Conservation (phyloP, 2,113 vertebrate genomes). For the Dasyornis broadbenti region DNA sequence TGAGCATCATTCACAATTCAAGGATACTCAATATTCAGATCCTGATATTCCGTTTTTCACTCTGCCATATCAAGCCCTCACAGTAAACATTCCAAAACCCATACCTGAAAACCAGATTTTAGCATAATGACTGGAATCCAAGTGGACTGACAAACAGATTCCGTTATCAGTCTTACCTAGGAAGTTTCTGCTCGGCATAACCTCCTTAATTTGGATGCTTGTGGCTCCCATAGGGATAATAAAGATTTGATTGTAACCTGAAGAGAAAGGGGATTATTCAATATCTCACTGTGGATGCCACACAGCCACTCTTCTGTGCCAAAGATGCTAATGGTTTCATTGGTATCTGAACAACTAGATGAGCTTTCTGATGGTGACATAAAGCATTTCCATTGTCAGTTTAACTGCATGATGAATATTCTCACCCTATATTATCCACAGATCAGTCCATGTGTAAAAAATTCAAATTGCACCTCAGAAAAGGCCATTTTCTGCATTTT, state of each 20-base stretch:
- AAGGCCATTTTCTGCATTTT: neutral
- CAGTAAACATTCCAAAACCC: neutral
- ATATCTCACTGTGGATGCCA: neutral
- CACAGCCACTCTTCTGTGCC: neutral
- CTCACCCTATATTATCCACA: neutral
- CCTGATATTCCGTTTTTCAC: neutral
- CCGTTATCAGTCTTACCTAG: conserved; percentile 76
- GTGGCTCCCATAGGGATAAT: conserved; percentile 88
- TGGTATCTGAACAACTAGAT: neutral
- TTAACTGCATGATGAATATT: neutral
- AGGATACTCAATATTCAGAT: neutral
- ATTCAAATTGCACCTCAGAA: neutral
- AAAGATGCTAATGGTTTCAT: neutral
- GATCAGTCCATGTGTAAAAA: neutral
- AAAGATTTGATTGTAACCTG: conserved; percentile 96
- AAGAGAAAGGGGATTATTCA: neutral
- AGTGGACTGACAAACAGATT: neutral
- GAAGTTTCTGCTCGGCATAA: conserved; percentile 87
- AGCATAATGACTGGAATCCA: neutral
- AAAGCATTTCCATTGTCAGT: neutral
- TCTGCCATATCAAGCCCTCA: neutral
- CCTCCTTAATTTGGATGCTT: conserved; percentile 85
- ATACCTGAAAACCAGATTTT: neutral
- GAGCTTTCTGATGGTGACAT: neutral
- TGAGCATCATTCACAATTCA: neutral